A percentile compares a stretch with the other conserved stretches of the same genome.
Evolutionary conservation across 2,113 vertebrate species (phyloP).

Genomic region (Tretioscincus oriximinensis): DNA sequence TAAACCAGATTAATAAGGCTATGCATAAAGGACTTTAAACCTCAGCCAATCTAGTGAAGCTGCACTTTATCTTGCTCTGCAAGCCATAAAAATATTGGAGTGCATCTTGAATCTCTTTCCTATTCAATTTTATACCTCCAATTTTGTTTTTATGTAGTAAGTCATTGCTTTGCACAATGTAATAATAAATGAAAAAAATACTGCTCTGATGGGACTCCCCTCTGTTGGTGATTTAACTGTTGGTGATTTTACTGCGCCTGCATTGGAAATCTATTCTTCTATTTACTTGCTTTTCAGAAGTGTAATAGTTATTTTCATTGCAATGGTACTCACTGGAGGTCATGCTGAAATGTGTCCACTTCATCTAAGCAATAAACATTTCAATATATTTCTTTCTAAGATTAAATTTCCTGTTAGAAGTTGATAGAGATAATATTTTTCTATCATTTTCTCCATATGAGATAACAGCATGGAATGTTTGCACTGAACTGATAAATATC

Average conservation of each 20-base stretch:
- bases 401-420: no score
- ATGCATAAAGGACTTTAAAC: background rate
- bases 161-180: slow-evolving; percentile 79
- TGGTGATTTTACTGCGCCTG: slow-evolving; percentile 94
- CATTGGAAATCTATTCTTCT: slow-evolving; percentile 91
- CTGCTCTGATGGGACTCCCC: slow-evolving; percentile 86
- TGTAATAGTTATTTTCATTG: background rate
- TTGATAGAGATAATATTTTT: no score
- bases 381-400: no score
- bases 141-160: slow-evolving; percentile 68
- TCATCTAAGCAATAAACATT: slow-evolving; percentile 1
- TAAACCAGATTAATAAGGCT: no score
- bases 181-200: slow-evolving; percentile 85
- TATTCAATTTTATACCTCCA: slow-evolving; percentile 31
- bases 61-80: background rate
- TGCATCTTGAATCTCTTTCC: slow-evolving; percentile 37
- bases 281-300: slow-evolving; percentile 10
- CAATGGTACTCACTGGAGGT: background rate
- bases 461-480: no score
- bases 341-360: slow-evolving; percentile 1
- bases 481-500: background rate
- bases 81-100: slow-evolving; percentile 28
- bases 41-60: background rate
- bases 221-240: slow-evolving; percentile 95
- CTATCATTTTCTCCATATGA: no score